Conservation (phyloP, 2,113 vertebrate genomes). For the Silurus glanis region DNA sequence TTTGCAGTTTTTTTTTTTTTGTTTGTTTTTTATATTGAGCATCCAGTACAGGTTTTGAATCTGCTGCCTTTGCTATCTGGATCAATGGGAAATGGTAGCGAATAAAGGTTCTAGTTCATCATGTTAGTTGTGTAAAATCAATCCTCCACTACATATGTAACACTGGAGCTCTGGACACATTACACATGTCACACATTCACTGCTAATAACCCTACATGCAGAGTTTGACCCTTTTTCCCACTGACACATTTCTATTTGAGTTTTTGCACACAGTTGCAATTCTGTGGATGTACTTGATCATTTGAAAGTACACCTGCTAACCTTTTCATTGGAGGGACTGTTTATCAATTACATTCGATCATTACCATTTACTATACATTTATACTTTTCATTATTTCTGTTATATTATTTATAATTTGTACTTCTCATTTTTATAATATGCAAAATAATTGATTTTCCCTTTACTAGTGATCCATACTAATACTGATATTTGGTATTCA, state of each 20-base stretch:
- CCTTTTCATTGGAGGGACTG: neutral
- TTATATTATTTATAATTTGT: neutral
- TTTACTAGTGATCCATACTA: neutral
- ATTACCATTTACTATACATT: neutral
- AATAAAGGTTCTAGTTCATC: conserved; percentile 68
- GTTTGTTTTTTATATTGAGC: conserved; percentile 56
- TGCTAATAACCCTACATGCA: conserved; percentile 35
- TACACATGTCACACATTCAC: conserved; percentile 24
- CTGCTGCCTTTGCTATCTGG: conserved; percentile 56
- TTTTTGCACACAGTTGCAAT: conserved; percentile 17
- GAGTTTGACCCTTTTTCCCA: conserved; percentile 29
- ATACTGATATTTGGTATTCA: neutral
- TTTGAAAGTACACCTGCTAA: conserved; percentile 26
- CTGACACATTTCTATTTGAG: conserved; percentile 39
- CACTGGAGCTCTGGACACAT: conserved; percentile 29
- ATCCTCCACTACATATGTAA: conserved; percentile 41
- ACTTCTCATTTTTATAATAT: no score
- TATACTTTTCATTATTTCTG: neutral
- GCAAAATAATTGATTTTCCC: no score
- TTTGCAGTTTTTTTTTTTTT: neutral
- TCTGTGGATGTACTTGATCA: neutral
- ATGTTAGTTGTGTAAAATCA: conserved; percentile 67
- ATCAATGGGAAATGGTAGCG: conserved; percentile 58
- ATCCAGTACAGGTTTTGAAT: conserved; percentile 23
- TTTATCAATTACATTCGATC: conserved; percentile 25